Conservation (phyloP, 2,797 vertebrate species). For the Semotilus atromaculatus region DNA sequence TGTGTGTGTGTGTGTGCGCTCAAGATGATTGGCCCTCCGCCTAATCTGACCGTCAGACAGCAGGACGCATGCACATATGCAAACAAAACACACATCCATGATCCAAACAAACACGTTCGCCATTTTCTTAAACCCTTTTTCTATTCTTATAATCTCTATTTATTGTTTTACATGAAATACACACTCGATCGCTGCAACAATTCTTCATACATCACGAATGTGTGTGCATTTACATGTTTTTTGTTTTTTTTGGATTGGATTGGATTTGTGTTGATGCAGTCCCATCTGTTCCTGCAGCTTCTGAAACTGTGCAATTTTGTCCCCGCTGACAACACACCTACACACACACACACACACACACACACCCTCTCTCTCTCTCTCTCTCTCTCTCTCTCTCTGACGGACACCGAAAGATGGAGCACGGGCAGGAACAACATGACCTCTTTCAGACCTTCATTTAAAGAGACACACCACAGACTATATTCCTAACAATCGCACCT, state of each 20-base stretch:
- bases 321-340: neutral
- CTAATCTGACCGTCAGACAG: slow-evolving; percentile 43
- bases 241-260: neutral
- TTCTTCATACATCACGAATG: neutral
- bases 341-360: slow-evolving; percentile 7
- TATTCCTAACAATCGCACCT: slow-evolving; percentile 74
- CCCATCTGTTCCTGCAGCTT: slow-evolving; percentile 23
- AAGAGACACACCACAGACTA: slow-evolving; percentile 19
- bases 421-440: slow-evolving; percentile 4
- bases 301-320: slow-evolving; percentile 7
- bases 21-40: slow-evolving; percentile 21
- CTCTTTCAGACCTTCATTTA: slow-evolving; percentile 26
- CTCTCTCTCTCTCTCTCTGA: too few relatives aligned
- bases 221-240: neutral
- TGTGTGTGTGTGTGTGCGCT: slow-evolving; percentile 10
- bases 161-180: neutral
- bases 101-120: neutral
- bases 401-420: slow-evolving; percentile 5
- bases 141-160: neutral
- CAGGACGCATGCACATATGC: neutral
- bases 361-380: neutral
- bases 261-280: neutral
- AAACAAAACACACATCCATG: neutral
- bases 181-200: neutral
- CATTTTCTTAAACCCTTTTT: neutral